phyloP scores from a whole-genome alignment of 2,797 vertebrate genomes.

The Aulostomus chinensis region DNA sequence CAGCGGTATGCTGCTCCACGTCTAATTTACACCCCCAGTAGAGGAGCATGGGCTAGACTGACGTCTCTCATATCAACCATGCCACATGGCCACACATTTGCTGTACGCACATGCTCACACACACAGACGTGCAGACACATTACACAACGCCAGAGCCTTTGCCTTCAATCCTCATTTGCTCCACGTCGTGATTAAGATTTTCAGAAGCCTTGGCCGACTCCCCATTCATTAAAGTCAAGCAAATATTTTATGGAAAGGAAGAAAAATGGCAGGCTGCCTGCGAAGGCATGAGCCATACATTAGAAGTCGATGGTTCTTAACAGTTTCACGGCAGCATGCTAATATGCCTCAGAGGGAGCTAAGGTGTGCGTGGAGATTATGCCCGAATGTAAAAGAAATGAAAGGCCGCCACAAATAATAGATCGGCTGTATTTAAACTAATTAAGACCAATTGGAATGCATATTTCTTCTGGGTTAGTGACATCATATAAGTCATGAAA shows the following conservation, averaged over 20 bases:
- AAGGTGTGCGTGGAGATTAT: constrained; percentile 49
- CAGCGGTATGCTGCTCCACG: constrained; percentile 59
- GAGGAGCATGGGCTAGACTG: constrained; percentile 49
- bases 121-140: constrained; percentile 12
- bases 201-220: constrained; percentile 33
- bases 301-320: constrained; percentile 35
- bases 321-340: constrained; percentile 32
- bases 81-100: constrained; percentile 23
- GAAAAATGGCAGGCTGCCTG: constrained; percentile 46
- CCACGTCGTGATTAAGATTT: constrained; percentile 52
- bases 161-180: constrained; percentile 56
- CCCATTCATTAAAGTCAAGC: constrained; percentile 42
- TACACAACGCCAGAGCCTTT: constrained; percentile 35
- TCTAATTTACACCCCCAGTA: constrained; percentile 58
- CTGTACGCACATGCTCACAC: constrained; percentile 5
- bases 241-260: constrained; percentile 52
- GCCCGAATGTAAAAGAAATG: constrained; percentile 18
- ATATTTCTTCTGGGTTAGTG: constrained; percentile 25
- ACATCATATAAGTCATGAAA: constrained; percentile 27
- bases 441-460: constrained; percentile 31
- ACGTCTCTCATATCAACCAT: constrained; percentile 56
- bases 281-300: constrained; percentile 41
- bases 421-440: constrained; percentile 26
- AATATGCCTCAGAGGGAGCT: constrained; percentile 37
- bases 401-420: constrained; percentile 34